phyloP scores from a whole-genome alignment of 2,113 vertebrate genomes.

The Morone chrysops region DNA sequence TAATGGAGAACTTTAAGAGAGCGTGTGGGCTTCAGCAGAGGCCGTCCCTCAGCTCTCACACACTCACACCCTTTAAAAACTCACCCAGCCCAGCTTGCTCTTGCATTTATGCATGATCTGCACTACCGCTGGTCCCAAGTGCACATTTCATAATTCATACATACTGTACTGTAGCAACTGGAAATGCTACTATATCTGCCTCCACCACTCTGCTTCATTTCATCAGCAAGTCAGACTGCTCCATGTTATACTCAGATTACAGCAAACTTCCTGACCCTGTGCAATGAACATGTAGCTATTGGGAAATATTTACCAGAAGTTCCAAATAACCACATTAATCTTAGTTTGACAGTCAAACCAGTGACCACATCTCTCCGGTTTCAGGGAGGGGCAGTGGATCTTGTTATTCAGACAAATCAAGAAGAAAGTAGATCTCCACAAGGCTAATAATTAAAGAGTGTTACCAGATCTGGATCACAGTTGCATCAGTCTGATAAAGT shows the following conservation, averaged over 20 bases:
- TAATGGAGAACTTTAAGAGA: slow-evolving; percentile 38
- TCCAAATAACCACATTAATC: neutral
- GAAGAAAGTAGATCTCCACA: slow-evolving; percentile 24
- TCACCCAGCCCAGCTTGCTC: slow-evolving; percentile 66
- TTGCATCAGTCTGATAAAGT: slow-evolving; percentile 81
- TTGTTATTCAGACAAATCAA: slow-evolving; percentile 18
- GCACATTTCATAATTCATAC: slow-evolving; percentile 84
- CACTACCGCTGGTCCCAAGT: slow-evolving; percentile 74
- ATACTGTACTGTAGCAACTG: slow-evolving; percentile 74
- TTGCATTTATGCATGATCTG: slow-evolving; percentile 85
- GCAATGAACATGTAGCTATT: neutral
- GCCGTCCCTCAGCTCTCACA: slow-evolving; percentile 59
- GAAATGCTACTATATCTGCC: slow-evolving; percentile 75
- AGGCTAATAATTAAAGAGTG: slow-evolving; percentile 27
- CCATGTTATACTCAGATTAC: slow-evolving; percentile 43
- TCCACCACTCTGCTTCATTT: slow-evolving; percentile 63
- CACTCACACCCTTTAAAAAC: slow-evolving; percentile 58
- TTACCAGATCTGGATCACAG: slow-evolving; percentile 69
- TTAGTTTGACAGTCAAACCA: neutral
- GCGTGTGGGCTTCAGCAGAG: slow-evolving; percentile 38
- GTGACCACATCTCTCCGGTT: neutral
- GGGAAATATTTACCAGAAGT: neutral
- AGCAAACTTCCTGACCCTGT: slow-evolving; percentile 36
- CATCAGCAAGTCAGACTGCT: slow-evolving; percentile 44
- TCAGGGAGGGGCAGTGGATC: neutral